phyloP scores from a whole-genome alignment of 2,113 vertebrate species.

The Elgaria multicarinata region DNA sequence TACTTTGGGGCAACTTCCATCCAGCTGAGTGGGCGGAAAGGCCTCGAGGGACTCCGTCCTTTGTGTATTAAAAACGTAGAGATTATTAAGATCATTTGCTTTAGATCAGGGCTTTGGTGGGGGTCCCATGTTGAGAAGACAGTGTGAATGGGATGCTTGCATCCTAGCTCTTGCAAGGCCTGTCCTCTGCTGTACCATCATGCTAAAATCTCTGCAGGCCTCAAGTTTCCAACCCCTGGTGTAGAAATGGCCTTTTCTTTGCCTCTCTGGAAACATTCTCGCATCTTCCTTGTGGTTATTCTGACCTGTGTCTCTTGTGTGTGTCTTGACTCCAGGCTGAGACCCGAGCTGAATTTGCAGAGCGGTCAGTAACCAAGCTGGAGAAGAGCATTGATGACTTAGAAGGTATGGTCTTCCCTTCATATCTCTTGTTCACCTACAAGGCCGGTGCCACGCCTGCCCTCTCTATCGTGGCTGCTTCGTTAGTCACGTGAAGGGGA shows the following conservation, averaged over 20 bases:
- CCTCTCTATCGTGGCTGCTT: background rate
- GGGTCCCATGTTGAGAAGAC: background rate
- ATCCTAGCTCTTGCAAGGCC: background rate
- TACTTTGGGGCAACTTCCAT: background rate
- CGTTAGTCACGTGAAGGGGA: background rate
- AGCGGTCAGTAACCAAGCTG: constrained; percentile 99
- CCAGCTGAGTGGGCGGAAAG: no score
- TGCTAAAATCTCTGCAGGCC: no score
- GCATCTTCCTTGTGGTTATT: background rate
- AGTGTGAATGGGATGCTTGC: fast-evolving
- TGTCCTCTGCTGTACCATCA: background rate
- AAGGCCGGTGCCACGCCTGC: background rate
- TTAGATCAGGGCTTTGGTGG: background rate
- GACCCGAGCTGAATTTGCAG: constrained; percentile 98
- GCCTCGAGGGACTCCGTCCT: background rate
- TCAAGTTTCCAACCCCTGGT: no score
- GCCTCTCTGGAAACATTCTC: background rate
- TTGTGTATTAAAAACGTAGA: background rate
- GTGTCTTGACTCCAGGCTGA: constrained; percentile 85
- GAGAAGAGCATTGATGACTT: constrained; percentile 99
- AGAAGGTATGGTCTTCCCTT: constrained; percentile 88
- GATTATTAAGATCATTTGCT: background rate
- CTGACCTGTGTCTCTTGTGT: constrained; percentile 39
- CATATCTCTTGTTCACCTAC: background rate
- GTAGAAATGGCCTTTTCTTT: background rate